These are phyloP conservation scores for Proales similis DNA, from an alignment of 1,140 invertebrate genomes.

Conservation along the genomic window DNA sequence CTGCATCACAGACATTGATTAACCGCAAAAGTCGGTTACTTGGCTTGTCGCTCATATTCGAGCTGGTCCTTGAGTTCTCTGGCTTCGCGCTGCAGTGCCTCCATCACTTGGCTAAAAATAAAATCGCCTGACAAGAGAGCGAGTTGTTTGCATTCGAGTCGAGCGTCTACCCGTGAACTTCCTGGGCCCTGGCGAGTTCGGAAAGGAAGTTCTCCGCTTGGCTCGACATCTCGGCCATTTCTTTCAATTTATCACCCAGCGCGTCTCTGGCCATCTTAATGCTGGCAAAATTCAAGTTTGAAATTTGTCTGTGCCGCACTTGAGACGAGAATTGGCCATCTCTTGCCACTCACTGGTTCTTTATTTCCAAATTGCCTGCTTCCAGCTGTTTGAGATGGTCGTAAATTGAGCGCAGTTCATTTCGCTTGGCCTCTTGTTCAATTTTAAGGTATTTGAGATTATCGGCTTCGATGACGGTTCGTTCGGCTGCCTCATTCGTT, in stretches of 20 bases:
- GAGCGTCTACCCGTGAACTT: constrained; percentile 17
- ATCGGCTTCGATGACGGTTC: constrained; percentile 9
- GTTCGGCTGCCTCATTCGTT: constrained; percentile 24
- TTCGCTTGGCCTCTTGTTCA: constrained; percentile 1
- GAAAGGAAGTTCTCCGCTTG: constrained; percentile 12
- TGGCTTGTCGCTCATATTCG: constrained; percentile 11
- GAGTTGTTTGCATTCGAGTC: neutral
- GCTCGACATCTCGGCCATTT: constrained; percentile 14
- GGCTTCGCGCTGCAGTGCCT: constrained; percentile 21
- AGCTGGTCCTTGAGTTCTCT: constrained; percentile 27
- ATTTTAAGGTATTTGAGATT: constrained; percentile 33
- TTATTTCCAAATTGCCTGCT: constrained; percentile 15
- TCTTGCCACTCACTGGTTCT: constrained; percentile 14
- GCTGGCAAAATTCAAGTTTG: neutral
- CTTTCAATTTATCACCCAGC: constrained; percentile 27
- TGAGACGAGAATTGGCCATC: too few relatives aligned
- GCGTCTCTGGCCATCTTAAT: neutral
- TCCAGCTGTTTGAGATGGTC: constrained; percentile 32
- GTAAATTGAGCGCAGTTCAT: constrained; percentile 24
- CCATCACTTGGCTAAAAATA: constrained; percentile 27
- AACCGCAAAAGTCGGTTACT: neutral
- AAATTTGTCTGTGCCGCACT: too few relatives aligned
- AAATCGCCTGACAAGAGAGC: neutral
- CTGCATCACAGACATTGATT: neutral
- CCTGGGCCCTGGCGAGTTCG: constrained; percentile 1